Evolutionary conservation across 2,113 vertebrate genomes (phyloP).

Genomic region (Opisthocomus hoazin): DNA sequence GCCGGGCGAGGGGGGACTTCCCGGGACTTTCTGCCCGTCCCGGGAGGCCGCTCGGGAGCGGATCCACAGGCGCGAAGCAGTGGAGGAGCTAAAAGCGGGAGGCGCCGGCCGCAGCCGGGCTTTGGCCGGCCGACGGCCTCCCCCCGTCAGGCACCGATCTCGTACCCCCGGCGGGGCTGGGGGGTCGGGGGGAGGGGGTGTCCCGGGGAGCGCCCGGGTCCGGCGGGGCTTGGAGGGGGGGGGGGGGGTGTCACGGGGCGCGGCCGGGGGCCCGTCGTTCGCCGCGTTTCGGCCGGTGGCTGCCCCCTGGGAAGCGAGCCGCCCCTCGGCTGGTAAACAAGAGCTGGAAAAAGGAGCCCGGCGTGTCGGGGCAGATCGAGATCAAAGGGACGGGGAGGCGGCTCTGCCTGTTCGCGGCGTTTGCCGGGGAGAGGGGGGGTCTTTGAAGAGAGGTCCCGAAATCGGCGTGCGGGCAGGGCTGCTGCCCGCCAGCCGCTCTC

Average conservation of each 20-base stretch:
- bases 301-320: conserved; percentile 28
- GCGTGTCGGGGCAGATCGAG: conserved; percentile 49
- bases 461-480: conserved; percentile 16
- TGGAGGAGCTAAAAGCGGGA: conserved; percentile 84
- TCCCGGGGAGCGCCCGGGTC: too few relatives aligned
- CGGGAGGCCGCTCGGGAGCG: conserved; percentile 73
- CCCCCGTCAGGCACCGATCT: background rate
- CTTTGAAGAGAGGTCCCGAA: conserved; percentile 42
- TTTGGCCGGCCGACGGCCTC: conserved; percentile 10
- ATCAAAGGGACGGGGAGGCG: conserved; percentile 35
- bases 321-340: conserved; percentile 48
- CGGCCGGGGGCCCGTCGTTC: background rate
- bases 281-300: background rate
- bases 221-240: too few relatives aligned
- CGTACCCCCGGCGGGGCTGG: too few relatives aligned
- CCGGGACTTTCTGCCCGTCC: conserved; percentile 77
- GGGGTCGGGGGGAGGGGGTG: too few relatives aligned
- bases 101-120: conserved; percentile 64
- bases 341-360: conserved; percentile 34
- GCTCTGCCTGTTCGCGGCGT: conserved; percentile 44
- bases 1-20: conserved; percentile 67
- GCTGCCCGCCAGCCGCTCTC: conserved; percentile 62
- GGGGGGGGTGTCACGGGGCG: background rate
- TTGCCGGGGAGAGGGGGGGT: conserved; percentile 40
- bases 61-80: conserved; percentile 75